Base-by-base conservation (phyloP, 2,888 invertebrate genomes). In the Colletes collaris region DNA sequence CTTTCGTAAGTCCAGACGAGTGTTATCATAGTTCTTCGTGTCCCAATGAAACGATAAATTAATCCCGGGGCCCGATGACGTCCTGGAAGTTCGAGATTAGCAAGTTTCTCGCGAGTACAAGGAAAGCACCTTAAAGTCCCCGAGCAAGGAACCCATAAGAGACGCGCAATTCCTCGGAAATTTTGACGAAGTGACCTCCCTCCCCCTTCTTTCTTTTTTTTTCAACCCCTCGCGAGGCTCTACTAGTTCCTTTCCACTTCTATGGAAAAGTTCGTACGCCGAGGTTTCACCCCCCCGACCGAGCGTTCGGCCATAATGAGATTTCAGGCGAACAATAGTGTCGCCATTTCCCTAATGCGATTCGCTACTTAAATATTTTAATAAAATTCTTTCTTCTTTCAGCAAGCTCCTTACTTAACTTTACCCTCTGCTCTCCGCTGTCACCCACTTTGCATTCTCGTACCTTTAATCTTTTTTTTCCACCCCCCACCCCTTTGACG, bases 331-430 rank as follows among this genome's bases (percentile, higher is more conserved):
- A 89, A 91, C 88, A 90, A 90, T 89, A 87, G 88, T 84, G 76
- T 84, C 85, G 83, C 86, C 85, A 89, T 90, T 90, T 89, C 83
- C 88, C 88, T 90, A 90, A 91, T 90, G 90, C 87, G 83, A 89
- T 90, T 90, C 87, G 83, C 87, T 87, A 90, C 87, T 90, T 88
- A 89, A 89, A 89, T 89, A 89, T 90, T 90, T 90, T 89, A 90
- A 90, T 89, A 88, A 90, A 90, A 89, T 90, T 89, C 82, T 67
- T 70, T 84, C 82, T 75, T 68, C 79, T 76, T 75, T 65, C 77
- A 63, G 64, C 73, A 86, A 83, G 76, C 86, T 83, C 82, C 84
- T 86, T 83, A 85, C 85, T 82, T 85, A 82, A 85, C 86, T 83
- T 79, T 67, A 68, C 65, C 66, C 74, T 56, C 75, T 77, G 69